Evolutionary conservation across 2,888 invertebrate species (phyloP), one percentile per base, ranked within the genome.

Genomic region (Oscheius sp.): DNA sequence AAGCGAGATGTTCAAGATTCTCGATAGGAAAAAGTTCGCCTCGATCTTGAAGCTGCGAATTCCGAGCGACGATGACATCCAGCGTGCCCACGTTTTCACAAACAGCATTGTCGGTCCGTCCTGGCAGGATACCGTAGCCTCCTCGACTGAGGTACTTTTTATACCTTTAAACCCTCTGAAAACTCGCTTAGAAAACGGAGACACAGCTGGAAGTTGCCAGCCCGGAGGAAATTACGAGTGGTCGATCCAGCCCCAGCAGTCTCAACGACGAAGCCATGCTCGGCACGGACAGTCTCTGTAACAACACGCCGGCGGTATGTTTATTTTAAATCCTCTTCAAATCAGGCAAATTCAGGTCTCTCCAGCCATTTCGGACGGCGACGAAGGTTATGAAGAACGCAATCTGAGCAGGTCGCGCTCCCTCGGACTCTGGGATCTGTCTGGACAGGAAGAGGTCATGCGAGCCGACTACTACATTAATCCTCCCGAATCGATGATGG

Each of bases 11-110:
- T 85, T 74, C 74, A 37, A 78, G 13, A 80, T 84, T 51, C 63
- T 87, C 11, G 87, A 86, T 37, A 75, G 82, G 48, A 81, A 82
- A 65, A 81, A 82, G 76, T 86, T 83, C 60, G 79, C 84, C 10
- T 75, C 77, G 1, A 35, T 68, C 2, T 33, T 86, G 21, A 76
- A 71, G 42, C 76, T 87, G 13, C 66, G 78, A 9, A 68, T 87
- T 1, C 87, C 87, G 21, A 76, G 80, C 1, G 60, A 62, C 35
- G 81, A 80, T 2, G 80, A 82, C 7, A 57, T 80, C 1, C 37
- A 57, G 1, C 65, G 74, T 10, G 75, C 79, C 0, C 68, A 63
- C 9, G 58, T 77, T 0, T 55, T 71, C 0, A 62, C 32, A 11
- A 75, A 63, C 32, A 74, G 65, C 3, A 76, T 74, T 37, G 70